phyloP scores from a whole-genome alignment of 1,140 invertebrate species.

The Achatina immaculata region DNA sequence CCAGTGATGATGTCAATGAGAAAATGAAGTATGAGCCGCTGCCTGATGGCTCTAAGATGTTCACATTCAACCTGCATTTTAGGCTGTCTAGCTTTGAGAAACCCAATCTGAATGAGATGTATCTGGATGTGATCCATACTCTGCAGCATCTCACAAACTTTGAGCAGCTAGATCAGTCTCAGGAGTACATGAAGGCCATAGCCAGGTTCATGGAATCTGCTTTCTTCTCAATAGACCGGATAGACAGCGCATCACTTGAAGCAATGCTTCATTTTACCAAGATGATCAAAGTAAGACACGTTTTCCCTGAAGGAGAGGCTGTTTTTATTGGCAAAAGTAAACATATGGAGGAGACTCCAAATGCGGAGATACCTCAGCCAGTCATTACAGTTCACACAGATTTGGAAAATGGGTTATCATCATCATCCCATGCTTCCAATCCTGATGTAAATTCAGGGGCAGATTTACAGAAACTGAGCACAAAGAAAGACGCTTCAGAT shows the following conservation, averaged over 20 bases:
- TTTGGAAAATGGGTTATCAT: not conserved
- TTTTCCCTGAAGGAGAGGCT: constrained; percentile 14
- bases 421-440: not conserved
- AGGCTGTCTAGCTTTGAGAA: constrained; percentile 22
- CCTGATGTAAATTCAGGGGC: not conserved
- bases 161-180: constrained; percentile 45
- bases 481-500: not conserved
- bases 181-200: constrained; percentile 57
- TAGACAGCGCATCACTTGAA: constrained; percentile 43
- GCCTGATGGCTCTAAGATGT: constrained; percentile 57
- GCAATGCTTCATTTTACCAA: constrained; percentile 17
- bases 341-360: not conserved
- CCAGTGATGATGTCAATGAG: constrained; percentile 30
- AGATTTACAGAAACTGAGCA: not conserved
- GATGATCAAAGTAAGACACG: not conserved
- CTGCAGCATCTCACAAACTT: constrained; percentile 61
- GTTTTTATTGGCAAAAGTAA: constrained; percentile 23
- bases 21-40: constrained; percentile 26
- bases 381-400: not conserved
- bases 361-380: not conserved
- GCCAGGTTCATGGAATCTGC: constrained; percentile 59
- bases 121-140: constrained; percentile 53
- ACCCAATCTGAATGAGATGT: constrained; percentile 60
- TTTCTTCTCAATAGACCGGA: constrained; percentile 53
- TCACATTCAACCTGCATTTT: constrained; percentile 37